Evolutionary conservation across 92 coral and sea anemone species (phyloP).

Genomic region (Phenganax stokvisi): DNA sequence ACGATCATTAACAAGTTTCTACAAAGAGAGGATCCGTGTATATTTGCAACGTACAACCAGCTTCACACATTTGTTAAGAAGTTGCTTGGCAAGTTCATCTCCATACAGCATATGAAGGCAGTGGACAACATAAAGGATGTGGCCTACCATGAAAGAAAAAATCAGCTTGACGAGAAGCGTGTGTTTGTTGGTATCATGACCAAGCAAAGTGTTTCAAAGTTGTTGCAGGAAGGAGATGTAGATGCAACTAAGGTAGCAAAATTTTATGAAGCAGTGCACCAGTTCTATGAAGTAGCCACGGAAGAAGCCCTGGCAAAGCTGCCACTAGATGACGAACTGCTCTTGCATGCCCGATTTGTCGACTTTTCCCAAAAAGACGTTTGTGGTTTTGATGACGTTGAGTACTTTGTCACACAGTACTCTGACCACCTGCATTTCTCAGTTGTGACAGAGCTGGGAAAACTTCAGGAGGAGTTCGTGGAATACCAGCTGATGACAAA

Average conservation of each 20-base stretch:
- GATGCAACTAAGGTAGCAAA: slow-evolving; percentile 38
- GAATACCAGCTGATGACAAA: slow-evolving; percentile 35
- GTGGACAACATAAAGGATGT: slow-evolving; percentile 29
- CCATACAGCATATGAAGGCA: slow-evolving; percentile 37
- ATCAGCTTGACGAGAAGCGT: slow-evolving; percentile 39
- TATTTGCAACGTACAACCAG: slow-evolving; percentile 40
- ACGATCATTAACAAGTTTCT: slow-evolving; percentile 35
- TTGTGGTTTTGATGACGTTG: slow-evolving; percentile 45
- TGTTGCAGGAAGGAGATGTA: slow-evolving; percentile 35
- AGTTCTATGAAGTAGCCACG: slow-evolving; percentile 46
- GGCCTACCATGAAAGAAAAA: slow-evolving; percentile 7
- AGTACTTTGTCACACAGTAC: slow-evolving; percentile 43
- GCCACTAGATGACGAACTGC: slow-evolving; percentile 41
- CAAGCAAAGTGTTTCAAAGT: slow-evolving; percentile 24
- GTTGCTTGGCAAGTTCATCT: slow-evolving; percentile 42
- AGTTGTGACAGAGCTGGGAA: too few relatives aligned
- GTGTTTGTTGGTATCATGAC: slow-evolving; percentile 47
- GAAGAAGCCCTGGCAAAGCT: slow-evolving; percentile 49
- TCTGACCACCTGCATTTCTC: too few relatives aligned
- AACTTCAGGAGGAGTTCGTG: neutral
- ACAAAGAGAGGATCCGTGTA: slow-evolving; percentile 50
- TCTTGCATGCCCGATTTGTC: slow-evolving; percentile 42
- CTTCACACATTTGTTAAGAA: slow-evolving; percentile 31
- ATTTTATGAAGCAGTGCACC: slow-evolving; percentile 42
- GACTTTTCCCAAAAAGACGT: slow-evolving; percentile 47